phyloP scores from a whole-genome alignment of 2,888 invertebrate species.

The Eueremaeus valkanovi region DNA sequence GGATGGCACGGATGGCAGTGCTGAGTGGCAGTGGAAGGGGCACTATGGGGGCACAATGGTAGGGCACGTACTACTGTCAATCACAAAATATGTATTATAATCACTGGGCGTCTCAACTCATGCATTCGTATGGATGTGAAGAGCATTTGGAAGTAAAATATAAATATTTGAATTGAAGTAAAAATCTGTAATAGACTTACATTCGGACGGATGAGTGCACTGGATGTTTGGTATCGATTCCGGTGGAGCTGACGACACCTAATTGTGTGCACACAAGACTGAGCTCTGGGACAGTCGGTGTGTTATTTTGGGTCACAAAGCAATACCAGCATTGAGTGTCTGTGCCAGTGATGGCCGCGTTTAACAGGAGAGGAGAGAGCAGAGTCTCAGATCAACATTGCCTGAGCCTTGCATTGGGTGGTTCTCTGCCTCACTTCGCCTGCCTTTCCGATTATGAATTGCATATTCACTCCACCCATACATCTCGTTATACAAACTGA shows the following conservation, averaged over 20 bases:
- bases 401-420: conserved; percentile 2
- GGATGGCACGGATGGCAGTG: neutral
- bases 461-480: conserved; percentile 29
- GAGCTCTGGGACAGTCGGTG: conserved; percentile 11
- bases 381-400: neutral
- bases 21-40: neutral
- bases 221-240: neutral
- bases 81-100: conserved; percentile 18
- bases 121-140: conserved; percentile 4
- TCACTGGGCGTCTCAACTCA: conserved; percentile 32
- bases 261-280: conserved; percentile 11
- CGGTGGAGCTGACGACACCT: conserved; percentile 10
- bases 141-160: neutral
- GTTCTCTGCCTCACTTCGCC: neutral
- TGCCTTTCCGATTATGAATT: conserved; percentile 25
- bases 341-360: conserved; percentile 14
- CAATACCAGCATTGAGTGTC: neutral
- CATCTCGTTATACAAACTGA: neutral
- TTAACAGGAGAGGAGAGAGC: conserved; percentile 8
- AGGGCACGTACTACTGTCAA: conserved; percentile 25
- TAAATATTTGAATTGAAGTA: neutral
- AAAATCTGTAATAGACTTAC: neutral
- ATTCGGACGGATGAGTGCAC: neutral
- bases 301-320: conserved; percentile 23
- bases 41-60: neutral